Evolutionary conservation across 2,797 vertebrate species (phyloP).

Genomic region (Heterohyrax brucei): DNA sequence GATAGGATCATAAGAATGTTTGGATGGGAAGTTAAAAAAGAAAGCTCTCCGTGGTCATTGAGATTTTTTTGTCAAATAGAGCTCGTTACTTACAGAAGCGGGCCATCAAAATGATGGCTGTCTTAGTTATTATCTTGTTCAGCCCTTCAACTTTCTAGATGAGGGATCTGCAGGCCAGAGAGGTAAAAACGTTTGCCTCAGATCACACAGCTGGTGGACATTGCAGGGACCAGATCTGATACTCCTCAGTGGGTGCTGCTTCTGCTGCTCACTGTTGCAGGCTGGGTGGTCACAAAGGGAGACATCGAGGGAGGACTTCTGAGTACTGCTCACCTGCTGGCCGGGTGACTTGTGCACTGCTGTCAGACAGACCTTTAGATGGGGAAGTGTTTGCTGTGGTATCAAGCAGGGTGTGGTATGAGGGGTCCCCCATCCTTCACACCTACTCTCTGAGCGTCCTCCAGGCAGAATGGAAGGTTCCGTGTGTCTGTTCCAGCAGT

Average conservation of each 20-base stretch:
- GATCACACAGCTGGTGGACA: background rate
- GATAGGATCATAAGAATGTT: background rate
- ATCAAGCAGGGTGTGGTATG: background rate
- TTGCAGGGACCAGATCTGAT: background rate
- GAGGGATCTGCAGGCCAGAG: background rate
- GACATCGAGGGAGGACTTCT: background rate
- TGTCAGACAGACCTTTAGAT: background rate
- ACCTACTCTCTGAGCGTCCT: background rate
- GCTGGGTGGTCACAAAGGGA: background rate
- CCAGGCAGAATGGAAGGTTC: conserved; percentile 7
- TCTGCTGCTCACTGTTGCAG: background rate
- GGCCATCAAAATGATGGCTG: background rate
- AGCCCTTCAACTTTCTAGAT: background rate
- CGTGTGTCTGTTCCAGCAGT: background rate
- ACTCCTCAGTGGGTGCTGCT: background rate
- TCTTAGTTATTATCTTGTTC: background rate
- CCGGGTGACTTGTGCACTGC: background rate
- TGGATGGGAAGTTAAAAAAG: background rate
- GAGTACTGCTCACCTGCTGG: background rate
- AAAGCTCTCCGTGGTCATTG: background rate
- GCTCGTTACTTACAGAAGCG: background rate
- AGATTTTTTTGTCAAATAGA: background rate
- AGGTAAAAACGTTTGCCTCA: background rate
- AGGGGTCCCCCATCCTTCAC: background rate
- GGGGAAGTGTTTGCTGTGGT: background rate